These are phyloP conservation scores for Neosilurus mollespiculum DNA, from an alignment of 2,797 vertebrate species.

Conservation along the genomic window DNA sequence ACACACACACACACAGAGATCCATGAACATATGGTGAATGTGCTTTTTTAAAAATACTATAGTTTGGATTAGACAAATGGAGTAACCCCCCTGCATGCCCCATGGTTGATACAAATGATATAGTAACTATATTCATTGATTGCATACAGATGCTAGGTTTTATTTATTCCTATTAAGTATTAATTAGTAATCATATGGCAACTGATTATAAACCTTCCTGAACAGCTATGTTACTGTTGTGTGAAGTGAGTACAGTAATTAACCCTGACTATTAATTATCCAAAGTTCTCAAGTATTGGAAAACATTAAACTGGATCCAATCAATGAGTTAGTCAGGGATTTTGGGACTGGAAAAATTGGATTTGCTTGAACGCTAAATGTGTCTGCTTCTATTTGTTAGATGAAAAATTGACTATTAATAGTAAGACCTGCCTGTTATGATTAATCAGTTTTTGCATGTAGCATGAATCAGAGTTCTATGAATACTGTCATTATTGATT, in stretches of 20 bases:
- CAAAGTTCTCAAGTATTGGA: neutral
- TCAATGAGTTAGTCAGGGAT: neutral
- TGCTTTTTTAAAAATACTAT: slow-evolving; percentile 37
- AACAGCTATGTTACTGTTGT: neutral
- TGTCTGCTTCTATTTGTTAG: neutral
- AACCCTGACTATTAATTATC: neutral
- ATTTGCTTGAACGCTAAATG: slow-evolving; percentile 10
- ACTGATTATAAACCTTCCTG: neutral
- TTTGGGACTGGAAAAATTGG: neutral
- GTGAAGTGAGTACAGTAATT: neutral
- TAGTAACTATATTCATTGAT: slow-evolving; percentile 32
- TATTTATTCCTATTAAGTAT: slow-evolving; percentile 20
- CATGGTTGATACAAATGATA: slow-evolving; percentile 25
- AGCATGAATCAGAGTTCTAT: neutral
- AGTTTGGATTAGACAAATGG: slow-evolving; percentile 26
- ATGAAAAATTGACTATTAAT: neutral
- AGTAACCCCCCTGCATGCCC: slow-evolving; percentile 11
- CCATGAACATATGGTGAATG: slow-evolving; percentile 37
- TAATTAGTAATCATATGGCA: slow-evolving; percentile 9
- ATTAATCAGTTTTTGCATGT: neutral
- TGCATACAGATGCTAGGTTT: slow-evolving; percentile 16
- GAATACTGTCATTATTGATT: neutral
- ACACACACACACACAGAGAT: neutral
- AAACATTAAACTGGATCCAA: neutral
- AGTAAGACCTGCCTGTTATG: neutral